Percentiles rank a stretch among this genome's conserved stretches.
phyloP scores from a whole-genome alignment of 2,888 invertebrate species.

The Phytoseiulus persimilis region DNA sequence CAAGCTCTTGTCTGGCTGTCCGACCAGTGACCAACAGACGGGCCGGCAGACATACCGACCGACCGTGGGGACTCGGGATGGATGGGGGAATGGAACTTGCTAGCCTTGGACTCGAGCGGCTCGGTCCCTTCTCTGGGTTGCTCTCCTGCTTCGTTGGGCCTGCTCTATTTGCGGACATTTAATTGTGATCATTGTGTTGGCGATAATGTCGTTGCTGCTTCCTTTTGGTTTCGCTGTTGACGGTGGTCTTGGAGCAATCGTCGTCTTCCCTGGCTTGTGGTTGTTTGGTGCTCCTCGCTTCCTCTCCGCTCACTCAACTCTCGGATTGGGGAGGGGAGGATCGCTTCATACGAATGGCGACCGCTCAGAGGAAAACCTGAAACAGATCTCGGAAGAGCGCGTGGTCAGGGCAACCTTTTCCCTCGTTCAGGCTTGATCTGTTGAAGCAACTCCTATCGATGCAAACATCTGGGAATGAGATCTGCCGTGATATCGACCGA shows the following conservation, averaged over 20 bases:
- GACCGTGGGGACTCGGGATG: background rate
- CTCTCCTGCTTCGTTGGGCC: conserved; percentile 11
- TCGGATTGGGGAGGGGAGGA: background rate
- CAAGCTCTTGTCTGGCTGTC: background rate
- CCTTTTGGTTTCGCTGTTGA: background rate
- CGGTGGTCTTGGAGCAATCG: background rate
- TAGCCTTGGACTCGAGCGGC: background rate
- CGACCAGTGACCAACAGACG: background rate
- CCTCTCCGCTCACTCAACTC: background rate
- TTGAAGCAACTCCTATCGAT: too few species aligned
- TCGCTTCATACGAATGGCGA: background rate
- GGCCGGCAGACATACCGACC: background rate
- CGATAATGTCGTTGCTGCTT: conserved; percentile 38
- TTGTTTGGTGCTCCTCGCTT: background rate
- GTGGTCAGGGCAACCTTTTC: too few species aligned
- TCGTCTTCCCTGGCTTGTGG: background rate
- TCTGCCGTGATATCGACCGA: too few species aligned
- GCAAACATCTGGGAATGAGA: too few species aligned
- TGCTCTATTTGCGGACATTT: conserved; percentile 39
- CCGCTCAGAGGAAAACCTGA: background rate
- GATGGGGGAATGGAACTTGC: background rate
- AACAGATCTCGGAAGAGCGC: background rate
- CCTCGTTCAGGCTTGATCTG: too few species aligned
- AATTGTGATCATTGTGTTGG: conserved; percentile 39
- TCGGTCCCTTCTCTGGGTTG: background rate